Evolutionary conservation across 2,797 vertebrate genomes (phyloP).

Genomic region (Poecilia gillii): DNA sequence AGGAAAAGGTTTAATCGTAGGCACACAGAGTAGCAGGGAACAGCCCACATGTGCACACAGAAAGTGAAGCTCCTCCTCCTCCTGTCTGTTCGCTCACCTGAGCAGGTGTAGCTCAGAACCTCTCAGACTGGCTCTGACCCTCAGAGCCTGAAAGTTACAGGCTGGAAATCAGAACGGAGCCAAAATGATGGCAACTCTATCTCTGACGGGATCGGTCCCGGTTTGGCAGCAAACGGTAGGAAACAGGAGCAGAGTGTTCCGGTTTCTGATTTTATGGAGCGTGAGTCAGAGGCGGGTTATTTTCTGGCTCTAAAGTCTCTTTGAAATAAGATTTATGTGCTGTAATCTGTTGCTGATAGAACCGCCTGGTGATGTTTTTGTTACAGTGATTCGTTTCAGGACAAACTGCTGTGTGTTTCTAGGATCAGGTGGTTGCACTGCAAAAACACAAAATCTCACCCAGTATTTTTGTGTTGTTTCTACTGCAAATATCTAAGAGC

Average conservation of each 20-base stretch:
- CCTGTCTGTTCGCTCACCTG: conserved; percentile 64
- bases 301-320: neutral
- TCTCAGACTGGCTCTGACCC: conserved; percentile 27
- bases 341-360: neutral
- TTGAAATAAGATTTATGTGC: neutral
- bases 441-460: too few relatives aligned
- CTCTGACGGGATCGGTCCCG: conserved; percentile 65
- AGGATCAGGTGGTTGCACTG: neutral
- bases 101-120: conserved; percentile 62
- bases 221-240: conserved; percentile 79
- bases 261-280: neutral
- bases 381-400: conserved; percentile 28
- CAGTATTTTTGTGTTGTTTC: too few relatives aligned
- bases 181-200: conserved; percentile 78
- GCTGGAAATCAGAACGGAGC: conserved; percentile 36
- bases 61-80: conserved; percentile 48
- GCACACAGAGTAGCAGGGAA: neutral
- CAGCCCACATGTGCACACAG: conserved; percentile 29
- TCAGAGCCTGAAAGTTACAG: conserved; percentile 14
- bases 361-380: neutral
- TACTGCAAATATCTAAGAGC: too few relatives aligned
- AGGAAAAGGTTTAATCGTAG: conserved; percentile 4
- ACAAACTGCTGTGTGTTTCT: conserved; percentile 18
- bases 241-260: neutral
- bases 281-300: neutral